These are phyloP conservation scores for Mus spretus DNA, from an alignment of 2,797 vertebrate genomes.

Conservation along the genomic window DNA sequence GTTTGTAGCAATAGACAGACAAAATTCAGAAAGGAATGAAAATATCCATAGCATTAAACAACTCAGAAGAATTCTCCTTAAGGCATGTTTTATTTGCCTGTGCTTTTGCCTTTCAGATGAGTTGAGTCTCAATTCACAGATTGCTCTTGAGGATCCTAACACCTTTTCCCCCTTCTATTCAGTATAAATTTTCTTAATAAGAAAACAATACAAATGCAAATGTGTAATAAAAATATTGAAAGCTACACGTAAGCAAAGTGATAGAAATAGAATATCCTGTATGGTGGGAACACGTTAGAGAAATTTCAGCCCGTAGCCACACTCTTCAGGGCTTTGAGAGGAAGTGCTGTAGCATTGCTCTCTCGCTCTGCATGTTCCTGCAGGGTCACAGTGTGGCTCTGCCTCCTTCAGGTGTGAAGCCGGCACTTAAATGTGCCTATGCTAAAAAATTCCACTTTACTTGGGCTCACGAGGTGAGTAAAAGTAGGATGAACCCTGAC, in stretches of 20 bases:
- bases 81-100: constrained; percentile 8
- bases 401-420: background rate
- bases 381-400: background rate
- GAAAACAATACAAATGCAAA: background rate
- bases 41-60: background rate
- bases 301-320: background rate
- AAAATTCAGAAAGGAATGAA: background rate
- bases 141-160: background rate
- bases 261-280: background rate
- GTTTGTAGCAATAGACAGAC: background rate
- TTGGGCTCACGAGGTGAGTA: background rate
- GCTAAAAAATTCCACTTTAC: background rate
- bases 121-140: background rate
- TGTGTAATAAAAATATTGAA: constrained; percentile 37
- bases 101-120: background rate
- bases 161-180: background rate
- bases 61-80: background rate
- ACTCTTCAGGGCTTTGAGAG: background rate
- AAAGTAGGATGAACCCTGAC: no score
- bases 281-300: background rate
- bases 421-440: background rate
- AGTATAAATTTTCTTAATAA: background rate
- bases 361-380: background rate
- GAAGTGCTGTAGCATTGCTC: background rate
- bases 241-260: background rate